These are phyloP conservation scores for Leuciscus idus DNA, from an alignment of 2,113 vertebrate genomes.

Conservation along the genomic window DNA sequence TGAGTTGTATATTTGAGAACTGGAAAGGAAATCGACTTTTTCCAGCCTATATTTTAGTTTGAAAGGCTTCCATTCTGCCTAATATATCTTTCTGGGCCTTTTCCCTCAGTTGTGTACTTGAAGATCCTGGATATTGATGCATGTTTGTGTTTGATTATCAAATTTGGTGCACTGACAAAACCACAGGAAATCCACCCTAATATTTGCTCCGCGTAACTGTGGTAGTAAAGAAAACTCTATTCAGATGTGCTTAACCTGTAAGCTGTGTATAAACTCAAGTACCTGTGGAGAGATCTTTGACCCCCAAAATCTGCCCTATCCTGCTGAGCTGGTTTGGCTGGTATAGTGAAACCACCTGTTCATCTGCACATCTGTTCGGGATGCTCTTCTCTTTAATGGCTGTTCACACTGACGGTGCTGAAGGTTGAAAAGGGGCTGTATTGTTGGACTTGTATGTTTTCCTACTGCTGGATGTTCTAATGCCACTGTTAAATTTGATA, in stretches of 20 bases:
- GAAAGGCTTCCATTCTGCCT: background rate
- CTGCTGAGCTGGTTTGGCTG: background rate
- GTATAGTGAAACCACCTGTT: background rate
- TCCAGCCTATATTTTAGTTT: constrained; percentile 4
- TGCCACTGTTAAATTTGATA: background rate
- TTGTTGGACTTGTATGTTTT: background rate
- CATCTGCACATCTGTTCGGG: background rate
- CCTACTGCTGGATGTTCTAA: background rate
- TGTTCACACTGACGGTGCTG: background rate
- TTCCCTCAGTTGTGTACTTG: background rate
- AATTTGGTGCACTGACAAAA: constrained; percentile 1
- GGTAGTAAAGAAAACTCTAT: background rate
- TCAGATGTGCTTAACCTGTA: background rate
- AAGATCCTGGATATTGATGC: constrained; percentile 1
- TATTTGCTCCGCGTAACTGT: background rate
- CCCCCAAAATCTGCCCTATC: background rate
- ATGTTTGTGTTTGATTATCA: background rate
- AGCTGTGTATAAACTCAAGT: background rate
- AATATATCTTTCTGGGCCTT: background rate
- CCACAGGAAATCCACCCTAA: background rate
- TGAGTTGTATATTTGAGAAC: background rate
- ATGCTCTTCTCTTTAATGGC: background rate
- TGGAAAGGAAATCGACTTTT: background rate
- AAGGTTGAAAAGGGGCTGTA: background rate
- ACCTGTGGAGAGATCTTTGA: constrained; percentile 10